A percentile compares a stretch with the other conserved stretches of the same genome.
Evolutionary conservation across 2,113 vertebrate genomes (phyloP).

Genomic region (Cololabis saira): DNA sequence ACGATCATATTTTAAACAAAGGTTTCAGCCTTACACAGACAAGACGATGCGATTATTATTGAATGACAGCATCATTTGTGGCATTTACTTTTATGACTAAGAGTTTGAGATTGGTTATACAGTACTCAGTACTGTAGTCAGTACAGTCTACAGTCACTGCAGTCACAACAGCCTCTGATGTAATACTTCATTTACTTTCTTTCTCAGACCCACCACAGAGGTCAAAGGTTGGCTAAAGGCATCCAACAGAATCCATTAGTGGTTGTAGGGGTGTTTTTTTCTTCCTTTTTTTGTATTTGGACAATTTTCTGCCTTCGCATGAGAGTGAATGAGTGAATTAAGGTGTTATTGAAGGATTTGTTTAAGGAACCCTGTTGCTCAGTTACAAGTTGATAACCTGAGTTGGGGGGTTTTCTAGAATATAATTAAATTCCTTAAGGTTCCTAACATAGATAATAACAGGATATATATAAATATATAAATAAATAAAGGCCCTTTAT

Average conservation of each 20-base stretch:
- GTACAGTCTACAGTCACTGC: slow-evolving; percentile 1
- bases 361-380: background rate
- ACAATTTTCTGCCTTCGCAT: background rate
- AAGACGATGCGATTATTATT: slow-evolving; percentile 21
- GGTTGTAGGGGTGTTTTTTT: slow-evolving; percentile 2
- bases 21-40: slow-evolving; percentile 15
- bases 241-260: slow-evolving; percentile 9
- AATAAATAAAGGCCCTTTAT: too few relatives aligned
- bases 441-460: background rate
- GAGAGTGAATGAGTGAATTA: background rate
- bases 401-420: background rate
- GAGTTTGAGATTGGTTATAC: background rate
- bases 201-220: slow-evolving; percentile 1
- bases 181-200: slow-evolving; percentile 18
- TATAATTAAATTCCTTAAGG: background rate
- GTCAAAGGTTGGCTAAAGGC: slow-evolving; percentile 44
- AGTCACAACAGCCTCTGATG: background rate
- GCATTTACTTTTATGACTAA: background rate
- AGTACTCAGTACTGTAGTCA: too few relatives aligned
- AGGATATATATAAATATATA: too few relatives aligned
- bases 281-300: background rate
- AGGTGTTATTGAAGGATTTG: background rate
- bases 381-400: too few relatives aligned
- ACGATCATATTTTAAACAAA: slow-evolving; percentile 21
- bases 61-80: slow-evolving; percentile 12